Percentiles rank a stretch among this genome's conserved stretches.
Conservation (phyloP, 2,797 vertebrate species). For the Ctenosaura bakeri region DNA sequence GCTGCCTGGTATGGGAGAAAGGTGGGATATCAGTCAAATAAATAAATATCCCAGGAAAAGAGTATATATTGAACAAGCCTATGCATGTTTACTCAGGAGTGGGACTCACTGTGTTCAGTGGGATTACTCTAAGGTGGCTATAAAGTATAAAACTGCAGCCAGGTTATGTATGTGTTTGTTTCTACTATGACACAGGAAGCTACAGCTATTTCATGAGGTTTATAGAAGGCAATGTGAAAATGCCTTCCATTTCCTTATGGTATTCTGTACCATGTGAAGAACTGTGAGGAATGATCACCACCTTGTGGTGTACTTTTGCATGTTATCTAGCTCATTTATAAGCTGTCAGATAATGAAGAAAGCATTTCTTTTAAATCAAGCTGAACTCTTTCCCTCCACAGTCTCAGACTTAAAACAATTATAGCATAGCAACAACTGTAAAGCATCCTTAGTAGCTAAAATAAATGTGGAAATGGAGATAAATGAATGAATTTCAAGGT, state of each 20-base stretch:
- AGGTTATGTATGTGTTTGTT: neutral
- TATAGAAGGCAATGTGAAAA: neutral
- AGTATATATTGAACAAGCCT: neutral
- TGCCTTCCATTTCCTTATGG: neutral
- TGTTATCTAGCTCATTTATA: neutral
- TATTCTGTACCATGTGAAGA: neutral
- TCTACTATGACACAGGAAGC: neutral
- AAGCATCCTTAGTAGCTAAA: neutral
- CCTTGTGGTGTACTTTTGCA: conserved; percentile 7
- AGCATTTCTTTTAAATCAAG: neutral
- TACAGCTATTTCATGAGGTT: neutral
- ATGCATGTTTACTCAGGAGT: neutral
- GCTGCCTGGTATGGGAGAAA: too few relatives aligned
- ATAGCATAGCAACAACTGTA: too few relatives aligned
- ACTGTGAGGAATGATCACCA: conserved; percentile 34
- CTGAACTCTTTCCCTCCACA: neutral
- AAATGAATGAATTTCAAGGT: neutral
- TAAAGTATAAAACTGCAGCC: neutral
- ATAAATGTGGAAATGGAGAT: neutral
- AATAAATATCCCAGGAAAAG: neutral
- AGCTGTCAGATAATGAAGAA: neutral
- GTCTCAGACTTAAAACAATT: neutral
- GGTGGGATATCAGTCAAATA: neutral
- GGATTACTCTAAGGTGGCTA: neutral
- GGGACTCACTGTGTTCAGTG: too few relatives aligned